Evolutionary conservation across 2,797 vertebrate species (phyloP).

Genomic region (Avahi laniger): DNA sequence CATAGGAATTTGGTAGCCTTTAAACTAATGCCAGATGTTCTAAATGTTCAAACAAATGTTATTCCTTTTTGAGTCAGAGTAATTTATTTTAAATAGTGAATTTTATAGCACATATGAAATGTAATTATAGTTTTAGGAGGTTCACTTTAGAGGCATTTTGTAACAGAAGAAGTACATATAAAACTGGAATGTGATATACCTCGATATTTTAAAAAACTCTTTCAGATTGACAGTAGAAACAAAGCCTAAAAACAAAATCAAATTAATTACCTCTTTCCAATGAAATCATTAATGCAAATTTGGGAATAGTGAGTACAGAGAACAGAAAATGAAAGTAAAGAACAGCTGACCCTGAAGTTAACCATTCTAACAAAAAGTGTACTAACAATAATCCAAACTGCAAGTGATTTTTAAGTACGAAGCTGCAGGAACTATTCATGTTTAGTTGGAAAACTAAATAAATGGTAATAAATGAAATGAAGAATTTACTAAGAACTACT

Average conservation of each 20-base stretch:
- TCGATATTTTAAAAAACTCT: constrained; percentile 8
- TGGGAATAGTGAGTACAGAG: not conserved
- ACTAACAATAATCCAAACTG: not conserved
- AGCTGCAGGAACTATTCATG: not conserved
- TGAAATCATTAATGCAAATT: constrained; percentile 18
- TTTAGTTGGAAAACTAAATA: not conserved
- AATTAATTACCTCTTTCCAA: not conserved
- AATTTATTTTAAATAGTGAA: constrained; percentile 43
- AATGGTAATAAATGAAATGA: not conserved
- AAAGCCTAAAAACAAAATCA: constrained; percentile 35
- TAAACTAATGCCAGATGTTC: constrained; percentile 35
- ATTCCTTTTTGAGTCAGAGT: constrained; percentile 52
- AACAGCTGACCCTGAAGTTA: not conserved
- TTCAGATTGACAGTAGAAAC: constrained; percentile 30
- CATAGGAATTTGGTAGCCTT: constrained; percentile 33
- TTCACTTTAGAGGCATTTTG: constrained; percentile 24
- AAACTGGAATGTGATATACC: constrained; percentile 1
- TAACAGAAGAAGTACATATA: not conserved
- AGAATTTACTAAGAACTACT: not conserved
- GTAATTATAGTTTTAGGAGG: not conserved
- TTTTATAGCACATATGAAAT: constrained; percentile 44
- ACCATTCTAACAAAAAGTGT: not conserved
- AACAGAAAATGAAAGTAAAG: not conserved
- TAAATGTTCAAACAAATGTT: constrained; percentile 41
- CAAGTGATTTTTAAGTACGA: constrained; percentile 37